These are phyloP conservation scores for Holothuria leucospilota DNA, from an alignment of 53 echinoderm and acorn worm species.

Conservation along the genomic window DNA sequence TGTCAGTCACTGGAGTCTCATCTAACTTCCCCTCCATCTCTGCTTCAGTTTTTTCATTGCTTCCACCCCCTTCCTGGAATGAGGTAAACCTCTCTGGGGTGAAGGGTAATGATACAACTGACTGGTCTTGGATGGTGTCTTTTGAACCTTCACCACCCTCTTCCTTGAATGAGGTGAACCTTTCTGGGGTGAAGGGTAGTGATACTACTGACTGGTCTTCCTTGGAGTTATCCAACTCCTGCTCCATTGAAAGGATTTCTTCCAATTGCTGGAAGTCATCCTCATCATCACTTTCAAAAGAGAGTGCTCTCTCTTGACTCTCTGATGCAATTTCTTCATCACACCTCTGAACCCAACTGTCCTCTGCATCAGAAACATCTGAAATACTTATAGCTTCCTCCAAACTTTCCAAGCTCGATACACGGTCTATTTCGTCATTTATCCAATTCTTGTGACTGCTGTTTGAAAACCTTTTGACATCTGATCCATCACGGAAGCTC, in stretches of 20 bases:
- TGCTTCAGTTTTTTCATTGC: background rate
- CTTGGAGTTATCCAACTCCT: background rate
- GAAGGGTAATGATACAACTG: background rate
- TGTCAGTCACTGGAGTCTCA: slow-evolving; percentile 87
- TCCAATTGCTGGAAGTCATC: slow-evolving; percentile 8
- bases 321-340: background rate
- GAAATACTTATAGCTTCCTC: slow-evolving; percentile 20
- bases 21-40: background rate
- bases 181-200: background rate
- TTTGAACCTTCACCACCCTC: background rate
- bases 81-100: background rate
- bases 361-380: slow-evolving; percentile 23
- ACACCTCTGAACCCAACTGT: slow-evolving; percentile 37
- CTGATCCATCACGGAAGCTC: background rate
- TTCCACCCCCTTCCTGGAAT: background rate
- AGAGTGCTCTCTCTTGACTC: slow-evolving; percentile 22
- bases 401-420: background rate
- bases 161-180: no score
- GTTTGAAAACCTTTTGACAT: slow-evolving; percentile 2
- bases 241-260: background rate
- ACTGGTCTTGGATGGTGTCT: background rate
- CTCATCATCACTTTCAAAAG: slow-evolving; percentile 22
- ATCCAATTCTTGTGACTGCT: background rate
- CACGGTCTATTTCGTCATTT: background rate
- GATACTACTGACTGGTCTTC: background rate